Base-by-base conservation (phyloP, 2,888 invertebrate species). In the Hetaerina titia region DNA sequence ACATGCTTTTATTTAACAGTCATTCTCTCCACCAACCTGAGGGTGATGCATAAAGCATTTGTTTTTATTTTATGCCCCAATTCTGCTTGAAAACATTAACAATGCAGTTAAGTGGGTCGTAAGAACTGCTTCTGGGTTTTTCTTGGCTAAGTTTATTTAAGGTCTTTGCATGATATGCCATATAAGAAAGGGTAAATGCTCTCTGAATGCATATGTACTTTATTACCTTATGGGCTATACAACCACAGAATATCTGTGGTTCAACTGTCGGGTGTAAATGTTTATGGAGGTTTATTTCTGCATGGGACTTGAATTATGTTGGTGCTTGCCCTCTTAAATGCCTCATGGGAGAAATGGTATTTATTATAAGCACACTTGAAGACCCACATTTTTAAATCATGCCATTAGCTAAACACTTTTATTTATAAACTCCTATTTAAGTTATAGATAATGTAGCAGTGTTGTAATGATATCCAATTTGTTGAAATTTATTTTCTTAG, bases 21-120 rank as follows among this genome's bases (percentile, higher is more conserved):
- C 90, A 90, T 56, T 89, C 58, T 89, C 64, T 69, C 90, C 81
- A 63, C 64, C 64, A 64, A 90, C 45, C 90, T 90, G 63, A 90
- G 90, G 90, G 90, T 64, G 90, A 90, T 69, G 90, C 90, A 90
- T 90, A 58, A 58, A 56, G 58, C 89, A 89, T 19, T 58, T 57
- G 17, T 56, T 57, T 58, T 56, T 88, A 22, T 88, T 45, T 88
- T 45, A n/a, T 58, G n/a, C 57, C 58, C 56, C n/a, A 58, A 58
- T 5, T 56, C 22, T n/a, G 56, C 58, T 89, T 89, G 57, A 89
- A 89, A 89, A 11, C 19, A 63, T 63, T 25, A 90, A 63, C 90
- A 19, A 9, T 45, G 89, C 89, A 22, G 58, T 89, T 69, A 5
- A 64, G 64, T 64, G 90, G 64, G 90, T 90, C 17, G 15, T 64